Conservation (phyloP, 64 coral and sea anemone genomes). For the Dendrophyllia cribrosa region DNA sequence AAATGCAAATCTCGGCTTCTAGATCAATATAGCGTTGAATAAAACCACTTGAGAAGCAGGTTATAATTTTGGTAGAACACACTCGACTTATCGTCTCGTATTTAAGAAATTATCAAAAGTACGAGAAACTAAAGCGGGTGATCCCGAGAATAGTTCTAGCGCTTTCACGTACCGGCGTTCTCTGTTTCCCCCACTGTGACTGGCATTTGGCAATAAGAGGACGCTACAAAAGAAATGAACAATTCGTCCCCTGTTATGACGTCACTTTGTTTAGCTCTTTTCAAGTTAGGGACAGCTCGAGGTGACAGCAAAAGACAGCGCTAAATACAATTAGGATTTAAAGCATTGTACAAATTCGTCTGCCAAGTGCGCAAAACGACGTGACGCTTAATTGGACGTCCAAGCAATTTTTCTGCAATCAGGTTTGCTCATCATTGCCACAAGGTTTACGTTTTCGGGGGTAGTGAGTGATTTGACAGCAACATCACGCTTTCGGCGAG, state of each 20-base stretch:
- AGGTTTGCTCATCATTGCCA: too few species aligned
- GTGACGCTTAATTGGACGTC: too few species aligned
- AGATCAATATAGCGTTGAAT: neutral
- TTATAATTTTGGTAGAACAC: constrained; percentile 10
- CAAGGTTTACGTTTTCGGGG: neutral
- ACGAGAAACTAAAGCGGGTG: neutral
- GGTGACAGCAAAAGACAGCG: neutral
- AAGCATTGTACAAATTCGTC: too few species aligned
- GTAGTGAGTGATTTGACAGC: neutral
- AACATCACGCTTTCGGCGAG: neutral
- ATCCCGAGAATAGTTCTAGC: neutral
- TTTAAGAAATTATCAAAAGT: neutral
- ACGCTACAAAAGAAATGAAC: constrained; percentile 34
- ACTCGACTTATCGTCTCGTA: neutral
- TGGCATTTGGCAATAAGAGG: constrained; percentile 33
- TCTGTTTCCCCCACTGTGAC: constrained; percentile 22
- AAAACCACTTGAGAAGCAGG: neutral
- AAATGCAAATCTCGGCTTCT: constrained; percentile 23
- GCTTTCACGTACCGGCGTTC: too few species aligned
- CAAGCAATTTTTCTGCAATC: too few species aligned
- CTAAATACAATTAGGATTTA: too few species aligned
- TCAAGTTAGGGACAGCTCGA: neutral
- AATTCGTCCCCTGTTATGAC: constrained; percentile 45
- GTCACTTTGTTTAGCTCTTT: constrained; percentile 30
- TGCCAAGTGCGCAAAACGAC: too few species aligned